phyloP scores from a whole-genome alignment of 2,888 invertebrate species.

The Tubulanus polymorphus region DNA sequence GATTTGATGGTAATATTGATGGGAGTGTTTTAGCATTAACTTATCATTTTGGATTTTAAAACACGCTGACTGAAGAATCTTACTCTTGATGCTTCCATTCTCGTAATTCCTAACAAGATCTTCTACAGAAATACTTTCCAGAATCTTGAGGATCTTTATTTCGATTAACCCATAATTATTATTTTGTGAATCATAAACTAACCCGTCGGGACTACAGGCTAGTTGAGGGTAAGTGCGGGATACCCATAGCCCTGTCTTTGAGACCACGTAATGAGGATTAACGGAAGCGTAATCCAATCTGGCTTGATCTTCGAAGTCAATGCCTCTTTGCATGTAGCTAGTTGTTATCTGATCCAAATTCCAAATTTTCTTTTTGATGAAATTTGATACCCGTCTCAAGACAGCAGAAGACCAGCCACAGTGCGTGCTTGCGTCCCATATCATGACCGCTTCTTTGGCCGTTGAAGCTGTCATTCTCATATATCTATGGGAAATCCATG shows the following conservation, averaged over 20 bases:
- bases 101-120: not conserved
- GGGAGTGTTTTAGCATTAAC: not conserved
- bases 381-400: too few species aligned
- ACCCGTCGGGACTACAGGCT: not conserved
- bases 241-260: slow-evolving; percentile 2
- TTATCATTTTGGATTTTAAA: not conserved
- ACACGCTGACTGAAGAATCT: not conserved
- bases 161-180: not conserved
- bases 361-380: not conserved
- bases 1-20: not conserved
- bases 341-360: not conserved
- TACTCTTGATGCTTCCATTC: not conserved
- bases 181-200: not conserved
- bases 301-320: not conserved
- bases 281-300: not conserved
- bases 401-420: too few species aligned
- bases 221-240: not conserved
- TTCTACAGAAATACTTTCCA: not conserved
- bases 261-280: not conserved
- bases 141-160: not conserved
- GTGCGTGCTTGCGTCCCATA: not conserved
- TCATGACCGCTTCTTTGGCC: not conserved
- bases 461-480: not conserved
- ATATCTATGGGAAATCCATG: not conserved
- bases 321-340: not conserved